Evolutionary conservation across 2,888 invertebrate species (phyloP).

Genomic region (Clivina fossor): DNA sequence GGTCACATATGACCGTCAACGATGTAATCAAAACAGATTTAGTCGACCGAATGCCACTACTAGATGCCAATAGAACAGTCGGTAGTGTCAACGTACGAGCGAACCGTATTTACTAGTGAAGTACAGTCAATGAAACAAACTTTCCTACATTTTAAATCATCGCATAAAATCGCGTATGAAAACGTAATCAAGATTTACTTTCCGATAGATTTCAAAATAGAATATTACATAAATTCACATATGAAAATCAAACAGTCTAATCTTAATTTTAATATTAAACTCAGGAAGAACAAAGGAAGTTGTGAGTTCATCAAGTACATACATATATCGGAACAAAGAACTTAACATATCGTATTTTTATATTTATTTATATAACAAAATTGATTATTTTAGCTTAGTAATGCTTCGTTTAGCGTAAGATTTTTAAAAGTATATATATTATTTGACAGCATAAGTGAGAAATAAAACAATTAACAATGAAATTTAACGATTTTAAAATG

Average conservation of each 20-base stretch:
- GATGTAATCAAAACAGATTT: constrained; percentile 23
- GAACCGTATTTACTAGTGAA: constrained; percentile 14
- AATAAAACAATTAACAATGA: too few species aligned
- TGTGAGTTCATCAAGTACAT: neutral
- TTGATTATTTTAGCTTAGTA: too few species aligned
- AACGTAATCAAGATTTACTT: neutral
- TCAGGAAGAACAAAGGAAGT: constrained; percentile 7
- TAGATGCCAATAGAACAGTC: constrained; percentile 20
- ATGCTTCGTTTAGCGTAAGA: too few species aligned
- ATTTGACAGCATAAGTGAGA: too few species aligned
- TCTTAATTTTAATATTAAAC: too few species aligned
- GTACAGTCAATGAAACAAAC: constrained; percentile 11
- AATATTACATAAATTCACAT: neutral
- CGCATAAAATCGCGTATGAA: neutral
- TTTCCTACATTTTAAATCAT: neutral
- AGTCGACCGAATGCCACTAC: constrained; percentile 17
- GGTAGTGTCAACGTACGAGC: constrained; percentile 21
- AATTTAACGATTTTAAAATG: too few species aligned
- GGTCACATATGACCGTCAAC: constrained; percentile 13
- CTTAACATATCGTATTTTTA: too few species aligned
- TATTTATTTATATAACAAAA: too few species aligned
- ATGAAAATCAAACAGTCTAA: too few species aligned
- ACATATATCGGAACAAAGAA: constrained; percentile 33
- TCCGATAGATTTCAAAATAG: neutral
- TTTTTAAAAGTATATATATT: too few species aligned